Evolutionary conservation across 2,888 invertebrate species (phyloP).

Genomic region (Cacoxenus indagator): DNA sequence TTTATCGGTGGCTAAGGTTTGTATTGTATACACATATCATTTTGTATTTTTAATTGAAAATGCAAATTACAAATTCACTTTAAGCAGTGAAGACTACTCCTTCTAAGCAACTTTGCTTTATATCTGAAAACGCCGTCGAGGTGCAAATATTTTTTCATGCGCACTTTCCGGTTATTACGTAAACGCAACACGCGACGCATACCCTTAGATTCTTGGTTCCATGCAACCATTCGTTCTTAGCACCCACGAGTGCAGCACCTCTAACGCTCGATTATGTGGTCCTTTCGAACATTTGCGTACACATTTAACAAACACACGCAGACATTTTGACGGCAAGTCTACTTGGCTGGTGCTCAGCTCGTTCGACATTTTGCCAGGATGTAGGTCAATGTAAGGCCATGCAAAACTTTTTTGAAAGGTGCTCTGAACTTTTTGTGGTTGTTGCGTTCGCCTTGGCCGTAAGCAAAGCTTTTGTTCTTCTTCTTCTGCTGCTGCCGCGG

Average conservation of each 20-base stretch:
- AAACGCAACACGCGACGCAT: conserved; percentile 36
- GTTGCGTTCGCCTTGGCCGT: background rate
- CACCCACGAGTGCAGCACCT: background rate
- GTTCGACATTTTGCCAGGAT: background rate
- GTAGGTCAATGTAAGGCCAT: background rate
- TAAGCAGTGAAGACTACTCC: too few relatives aligned
- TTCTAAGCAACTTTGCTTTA: too few relatives aligned
- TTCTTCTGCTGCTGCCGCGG: background rate
- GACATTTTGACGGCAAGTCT: conserved; percentile 32
- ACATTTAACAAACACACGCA: conserved; percentile 49
- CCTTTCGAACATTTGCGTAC: conserved; percentile 26
- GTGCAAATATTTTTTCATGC: too few relatives aligned
- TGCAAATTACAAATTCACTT: background rate
- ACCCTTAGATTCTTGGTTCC: conserved; percentile 44
- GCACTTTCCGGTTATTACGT: conserved; percentile 35
- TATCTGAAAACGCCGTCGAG: too few relatives aligned
- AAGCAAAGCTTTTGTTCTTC: background rate
- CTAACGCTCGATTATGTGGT: conserved; percentile 51
- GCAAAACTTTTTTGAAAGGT: background rate
- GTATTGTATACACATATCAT: too few relatives aligned
- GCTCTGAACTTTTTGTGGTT: background rate
- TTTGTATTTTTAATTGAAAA: too few relatives aligned
- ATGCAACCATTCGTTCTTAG: background rate
- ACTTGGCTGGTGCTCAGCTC: background rate
- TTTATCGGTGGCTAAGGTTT: too few relatives aligned